A percentile compares a stretch with the other conserved stretches of the same genome.
These are phyloP conservation scores for Rallus crepitans DNA, from an alignment of 2,797 vertebrate genomes.

Conservation along the genomic window DNA sequence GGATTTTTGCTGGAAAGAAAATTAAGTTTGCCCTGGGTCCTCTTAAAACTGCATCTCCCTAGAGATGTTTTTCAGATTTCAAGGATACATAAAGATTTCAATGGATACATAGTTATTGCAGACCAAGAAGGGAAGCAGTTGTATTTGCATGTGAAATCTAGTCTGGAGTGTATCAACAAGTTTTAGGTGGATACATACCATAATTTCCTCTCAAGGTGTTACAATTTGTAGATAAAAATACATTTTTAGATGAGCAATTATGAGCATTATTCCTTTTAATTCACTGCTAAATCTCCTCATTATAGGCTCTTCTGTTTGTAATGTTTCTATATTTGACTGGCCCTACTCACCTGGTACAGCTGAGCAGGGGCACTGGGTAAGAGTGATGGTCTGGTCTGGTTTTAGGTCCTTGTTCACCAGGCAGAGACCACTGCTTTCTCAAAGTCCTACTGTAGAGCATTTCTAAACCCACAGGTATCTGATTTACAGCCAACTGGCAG, in stretches of 20 bases:
- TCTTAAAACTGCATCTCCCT: not conserved
- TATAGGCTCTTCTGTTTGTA: not conserved
- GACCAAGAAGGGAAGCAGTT: not conserved
- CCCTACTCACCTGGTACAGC: not conserved
- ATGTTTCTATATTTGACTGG: not conserved
- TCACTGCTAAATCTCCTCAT: not conserved
- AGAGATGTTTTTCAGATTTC: not conserved
- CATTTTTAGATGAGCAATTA: not conserved
- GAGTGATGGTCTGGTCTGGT: not conserved
- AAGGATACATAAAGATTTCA: not conserved
- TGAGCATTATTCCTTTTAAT: not conserved
- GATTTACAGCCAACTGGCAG: conserved; percentile 2
- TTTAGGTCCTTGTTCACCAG: not conserved
- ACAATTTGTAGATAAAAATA: not conserved
- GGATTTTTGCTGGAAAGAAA: not conserved
- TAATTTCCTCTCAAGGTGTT: not conserved
- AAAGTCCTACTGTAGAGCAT: not conserved
- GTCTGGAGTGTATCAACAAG: not conserved
- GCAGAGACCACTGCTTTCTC: not conserved
- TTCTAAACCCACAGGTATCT: not conserved
- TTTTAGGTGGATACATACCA: not conserved
- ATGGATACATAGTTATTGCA: not conserved
- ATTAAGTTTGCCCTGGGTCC: not conserved
- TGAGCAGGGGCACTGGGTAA: not conserved
- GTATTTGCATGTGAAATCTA: not conserved